These are phyloP conservation scores for Oreochromis tanganicae DNA, from an alignment of 2,113 vertebrate genomes.

Conservation along the genomic window DNA sequence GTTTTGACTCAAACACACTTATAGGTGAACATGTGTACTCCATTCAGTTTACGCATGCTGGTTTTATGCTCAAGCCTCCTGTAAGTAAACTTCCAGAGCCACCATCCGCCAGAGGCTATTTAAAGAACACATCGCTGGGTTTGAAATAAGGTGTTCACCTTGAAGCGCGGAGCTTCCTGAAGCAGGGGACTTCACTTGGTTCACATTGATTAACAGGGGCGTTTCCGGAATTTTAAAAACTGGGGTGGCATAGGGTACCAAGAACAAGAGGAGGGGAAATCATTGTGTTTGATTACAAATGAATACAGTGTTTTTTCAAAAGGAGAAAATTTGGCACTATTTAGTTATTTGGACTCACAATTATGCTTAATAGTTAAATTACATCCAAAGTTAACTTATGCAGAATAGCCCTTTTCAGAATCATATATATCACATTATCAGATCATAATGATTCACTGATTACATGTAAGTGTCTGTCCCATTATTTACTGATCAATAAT, in stretches of 20 bases:
- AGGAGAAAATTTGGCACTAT: neutral
- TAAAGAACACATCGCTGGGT: conserved; percentile 37
- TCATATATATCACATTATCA: neutral
- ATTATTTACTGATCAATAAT: neutral
- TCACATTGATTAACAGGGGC: neutral
- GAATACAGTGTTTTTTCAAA: neutral
- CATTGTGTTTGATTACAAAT: neutral
- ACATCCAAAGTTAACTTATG: neutral
- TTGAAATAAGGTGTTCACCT: conserved; percentile 12
- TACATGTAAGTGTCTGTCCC: neutral
- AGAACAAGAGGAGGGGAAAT: neutral
- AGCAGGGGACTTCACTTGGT: neutral
- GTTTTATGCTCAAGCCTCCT: neutral
- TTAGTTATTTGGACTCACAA: neutral
- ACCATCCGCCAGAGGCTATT: conserved; percentile 41
- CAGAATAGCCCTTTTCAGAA: neutral
- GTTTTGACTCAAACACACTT: neutral
- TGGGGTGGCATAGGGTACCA: neutral
- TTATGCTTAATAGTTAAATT: neutral
- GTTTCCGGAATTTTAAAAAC: neutral
- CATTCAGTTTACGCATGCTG: neutral
- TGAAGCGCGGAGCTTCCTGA: neutral
- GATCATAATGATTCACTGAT: neutral
- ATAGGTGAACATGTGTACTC: neutral
- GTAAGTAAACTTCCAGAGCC: conserved; percentile 38